Percentiles rank a stretch among this genome's conserved stretches.
phyloP scores from a whole-genome alignment of 2,888 invertebrate genomes.

The Elaeidobius kamerunicus region DNA sequence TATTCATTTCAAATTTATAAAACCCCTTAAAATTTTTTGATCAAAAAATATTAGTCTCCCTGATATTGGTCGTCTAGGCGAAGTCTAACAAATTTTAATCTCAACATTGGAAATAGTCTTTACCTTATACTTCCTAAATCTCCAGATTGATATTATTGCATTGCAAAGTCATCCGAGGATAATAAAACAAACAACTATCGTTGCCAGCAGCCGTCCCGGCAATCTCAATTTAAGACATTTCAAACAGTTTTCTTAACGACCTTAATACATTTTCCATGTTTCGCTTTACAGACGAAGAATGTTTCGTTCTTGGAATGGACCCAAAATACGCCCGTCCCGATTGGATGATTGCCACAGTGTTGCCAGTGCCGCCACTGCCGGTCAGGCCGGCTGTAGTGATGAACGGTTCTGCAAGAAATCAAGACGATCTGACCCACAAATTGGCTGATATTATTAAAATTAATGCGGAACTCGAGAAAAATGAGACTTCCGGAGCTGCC shows the following conservation, averaged over 20 bases:
- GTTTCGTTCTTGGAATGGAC: conserved; percentile 90
- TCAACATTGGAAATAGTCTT: not conserved
- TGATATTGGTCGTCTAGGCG: no score
- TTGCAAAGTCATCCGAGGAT: no score
- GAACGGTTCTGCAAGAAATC: conserved; percentile 98
- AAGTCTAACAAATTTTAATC: not conserved
- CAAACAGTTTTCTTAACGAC: conserved; percentile 8
- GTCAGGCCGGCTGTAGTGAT: conserved; percentile 98
- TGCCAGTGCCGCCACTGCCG: conserved; percentile 95
- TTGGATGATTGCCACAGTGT: conserved; percentile 98
- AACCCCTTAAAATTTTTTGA: no score
- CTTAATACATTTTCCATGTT: conserved; percentile 20
- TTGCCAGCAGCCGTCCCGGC: conserved; percentile 1
- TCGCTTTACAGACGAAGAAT: conserved; percentile 79
- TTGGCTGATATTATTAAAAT: conserved; percentile 97
- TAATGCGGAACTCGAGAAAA: conserved; percentile 92
- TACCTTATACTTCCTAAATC: not conserved
- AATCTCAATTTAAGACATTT: conserved; percentile 12
- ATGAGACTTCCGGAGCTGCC: conserved; percentile 95
- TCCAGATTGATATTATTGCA: no score
- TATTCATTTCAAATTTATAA: no score
- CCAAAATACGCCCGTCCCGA: conserved; percentile 96
- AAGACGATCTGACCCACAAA: conserved; percentile 99
- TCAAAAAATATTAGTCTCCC: no score
- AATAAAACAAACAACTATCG: conserved; percentile 11